Evolutionary conservation across 2,797 vertebrate species (phyloP), one percentile per base, ranked within the genome.

Genomic region (Anisognathus igniventris): DNA sequence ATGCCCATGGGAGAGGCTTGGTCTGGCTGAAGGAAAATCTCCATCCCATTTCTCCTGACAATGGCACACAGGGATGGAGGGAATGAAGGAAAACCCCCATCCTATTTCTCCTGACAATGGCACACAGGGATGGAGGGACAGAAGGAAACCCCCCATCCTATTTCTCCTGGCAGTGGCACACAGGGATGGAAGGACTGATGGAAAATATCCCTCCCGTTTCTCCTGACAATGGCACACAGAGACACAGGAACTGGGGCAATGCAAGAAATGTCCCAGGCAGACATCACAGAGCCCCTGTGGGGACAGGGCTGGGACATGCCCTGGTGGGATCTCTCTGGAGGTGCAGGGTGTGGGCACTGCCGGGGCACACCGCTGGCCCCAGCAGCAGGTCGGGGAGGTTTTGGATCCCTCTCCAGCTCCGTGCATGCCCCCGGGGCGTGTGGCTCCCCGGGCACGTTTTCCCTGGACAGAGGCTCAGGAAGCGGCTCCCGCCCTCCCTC

Each of bases 311-410:
- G 56, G 33, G 53, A 24, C 30, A 7, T 0, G 0, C 25, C 0
- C 0, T 6, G 53, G 14, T n/a, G 50, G 40, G 53, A 25, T 35
- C 65, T 3, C 0, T 0, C n/a, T 56, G 79, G n/a, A 40, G 58
- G 30, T 35, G 54, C 31, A 4, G 39, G 0, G 31, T 5, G 16
- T 0, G 14, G 19, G 48, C 70, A 39, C 6, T 10, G 68, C 17
- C 65, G 4, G 23, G 35, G 45, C 61, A 64, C 39, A 8, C 2
- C 0, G 1, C 6, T 9, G 65, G 30, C 54, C 19, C 28, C 54
- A 30, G 42, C 39, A 65, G 57, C 39, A 44, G 66, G 22, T 65
- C 6, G 0, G 20, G 85, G 19, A 27, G 64, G 27, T 33, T 60
- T 24, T 21, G 58, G n/a, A 30, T 48, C 6, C 33, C 73, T 20